These are phyloP conservation scores for Dipus sagitta DNA, from an alignment of 2,797 vertebrate species.

Conservation along the genomic window DNA sequence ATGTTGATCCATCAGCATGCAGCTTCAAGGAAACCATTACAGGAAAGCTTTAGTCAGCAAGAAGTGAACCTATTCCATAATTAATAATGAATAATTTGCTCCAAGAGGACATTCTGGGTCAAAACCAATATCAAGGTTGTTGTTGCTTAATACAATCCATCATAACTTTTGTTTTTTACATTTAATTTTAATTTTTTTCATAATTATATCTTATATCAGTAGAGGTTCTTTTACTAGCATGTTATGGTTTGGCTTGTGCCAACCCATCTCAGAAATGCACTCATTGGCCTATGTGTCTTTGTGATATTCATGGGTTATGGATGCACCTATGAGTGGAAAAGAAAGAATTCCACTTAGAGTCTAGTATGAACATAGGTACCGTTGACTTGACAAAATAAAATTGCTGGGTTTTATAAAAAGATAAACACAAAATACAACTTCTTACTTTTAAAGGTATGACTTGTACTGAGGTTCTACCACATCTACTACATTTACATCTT, in stretches of 20 bases:
- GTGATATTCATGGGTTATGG: neutral
- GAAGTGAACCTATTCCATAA: neutral
- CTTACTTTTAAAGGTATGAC: constrained; percentile 73
- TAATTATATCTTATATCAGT: neutral
- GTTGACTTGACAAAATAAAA: constrained; percentile 77
- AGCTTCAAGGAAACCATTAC: neutral
- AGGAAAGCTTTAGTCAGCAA: neutral
- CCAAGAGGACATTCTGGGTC: neutral
- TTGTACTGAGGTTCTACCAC: constrained; percentile 61
- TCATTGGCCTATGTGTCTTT: neutral
- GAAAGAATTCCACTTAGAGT: constrained; percentile 59
- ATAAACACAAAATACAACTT: constrained; percentile 73
- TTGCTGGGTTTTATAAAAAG: constrained; percentile 82
- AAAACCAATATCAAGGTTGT: neutral
- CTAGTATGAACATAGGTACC: constrained; percentile 71
- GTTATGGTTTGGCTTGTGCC: constrained; percentile 43
- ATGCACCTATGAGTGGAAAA: neutral
- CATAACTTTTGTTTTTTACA: neutral
- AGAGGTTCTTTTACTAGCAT: constrained; percentile 14
- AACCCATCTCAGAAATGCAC: constrained; percentile 70
- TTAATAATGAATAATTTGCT: constrained; percentile 27
- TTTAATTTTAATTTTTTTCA: constrained; percentile 7
- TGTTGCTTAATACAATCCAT: neutral
- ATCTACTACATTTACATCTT: constrained; percentile 58
- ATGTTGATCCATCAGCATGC: neutral